Base-by-base conservation (phyloP, 2,888 invertebrate genomes). In the Drosophila paramelanica region DNA sequence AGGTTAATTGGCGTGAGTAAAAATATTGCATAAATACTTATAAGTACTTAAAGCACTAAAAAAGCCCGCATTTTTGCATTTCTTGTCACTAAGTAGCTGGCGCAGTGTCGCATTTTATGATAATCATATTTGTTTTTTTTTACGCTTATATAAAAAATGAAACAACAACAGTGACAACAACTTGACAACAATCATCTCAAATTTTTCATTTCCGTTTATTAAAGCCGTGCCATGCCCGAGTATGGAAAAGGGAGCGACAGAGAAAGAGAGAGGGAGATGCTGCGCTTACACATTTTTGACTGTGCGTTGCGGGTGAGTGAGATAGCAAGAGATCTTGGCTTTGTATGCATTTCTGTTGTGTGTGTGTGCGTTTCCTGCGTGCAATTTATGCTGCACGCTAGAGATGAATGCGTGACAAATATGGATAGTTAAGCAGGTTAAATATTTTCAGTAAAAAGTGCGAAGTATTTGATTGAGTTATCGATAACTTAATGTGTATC, bases 191-290 rank as follows among this genome's bases (percentile, higher is more conserved):
- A 85, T 85, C 88, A 89, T 83, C 89, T 89, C 74, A 89, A 85
- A 89, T 85, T 89, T 85, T 88, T 83, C 79, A 79, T 85, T 85
- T 85, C 85, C 89, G 85, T 81, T 85, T 89, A 89, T 81, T 89
- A 84, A 89, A 79, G 70, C 67, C 62, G 57, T 58, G 61, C 42
- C 45, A 51, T 31, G 36, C 20, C 31, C 65, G 41, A 42, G 43
- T 58, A 47, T 20, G 31, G 33, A 43, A 43, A 20, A 47, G 13
- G 5, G 14, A 53, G 31, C 43, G 27, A 51, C 52, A 33, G 46
- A 11, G 50, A 23, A 36, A 49, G 55, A 43, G 45, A 14, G 33
- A 25, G 46, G 11, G 38, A 8, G 53, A 59, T 69, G 75, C 65
- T 76, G 60, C 39, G 45, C 53, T 49, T 45, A 59, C 49, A 46